A percentile compares a stretch with the other conserved stretches of the same genome.
Conservation (phyloP, 2,113 vertebrate species). For the Perca fluviatilis region DNA sequence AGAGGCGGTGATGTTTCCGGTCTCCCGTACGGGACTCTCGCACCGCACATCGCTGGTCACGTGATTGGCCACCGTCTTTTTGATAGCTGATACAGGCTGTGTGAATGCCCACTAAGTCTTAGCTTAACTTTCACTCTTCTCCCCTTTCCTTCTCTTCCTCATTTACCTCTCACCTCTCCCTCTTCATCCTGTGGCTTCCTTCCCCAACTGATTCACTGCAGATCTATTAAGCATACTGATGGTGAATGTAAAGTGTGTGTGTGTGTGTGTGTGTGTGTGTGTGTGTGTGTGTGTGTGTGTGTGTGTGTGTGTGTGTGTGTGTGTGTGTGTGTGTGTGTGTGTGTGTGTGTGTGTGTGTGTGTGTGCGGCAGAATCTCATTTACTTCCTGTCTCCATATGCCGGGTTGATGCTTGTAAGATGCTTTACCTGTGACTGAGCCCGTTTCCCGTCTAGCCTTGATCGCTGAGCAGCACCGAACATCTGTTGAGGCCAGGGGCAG, state of each 20-base stretch:
- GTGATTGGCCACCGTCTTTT: too few species aligned
- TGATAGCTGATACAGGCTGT: too few species aligned
- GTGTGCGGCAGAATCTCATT: background rate
- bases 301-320: constrained; percentile 11
- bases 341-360: background rate
- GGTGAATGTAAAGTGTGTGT: constrained; percentile 11
- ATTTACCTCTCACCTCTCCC: background rate
- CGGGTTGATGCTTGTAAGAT: background rate
- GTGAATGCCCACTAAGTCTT: too few species aligned
- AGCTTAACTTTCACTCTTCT: background rate
- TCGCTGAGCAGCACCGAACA: background rate
- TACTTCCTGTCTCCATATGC: constrained; percentile 20
- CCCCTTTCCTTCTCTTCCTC: background rate
- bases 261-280: constrained; percentile 15
- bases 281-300: background rate
- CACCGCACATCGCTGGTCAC: too few species aligned
- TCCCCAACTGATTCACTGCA: constrained; percentile 29
- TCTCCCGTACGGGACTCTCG: too few species aligned
- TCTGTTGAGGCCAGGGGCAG: background rate
- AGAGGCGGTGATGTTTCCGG: too few species aligned
- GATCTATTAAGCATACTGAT: constrained; percentile 23
- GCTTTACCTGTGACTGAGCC: constrained; percentile 18
- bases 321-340: constrained; percentile 21
- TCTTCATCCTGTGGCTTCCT: constrained; percentile 1
- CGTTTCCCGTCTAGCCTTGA: background rate